Conservation (phyloP, 2,113 vertebrate species). For the Caranx ignobilis region DNA sequence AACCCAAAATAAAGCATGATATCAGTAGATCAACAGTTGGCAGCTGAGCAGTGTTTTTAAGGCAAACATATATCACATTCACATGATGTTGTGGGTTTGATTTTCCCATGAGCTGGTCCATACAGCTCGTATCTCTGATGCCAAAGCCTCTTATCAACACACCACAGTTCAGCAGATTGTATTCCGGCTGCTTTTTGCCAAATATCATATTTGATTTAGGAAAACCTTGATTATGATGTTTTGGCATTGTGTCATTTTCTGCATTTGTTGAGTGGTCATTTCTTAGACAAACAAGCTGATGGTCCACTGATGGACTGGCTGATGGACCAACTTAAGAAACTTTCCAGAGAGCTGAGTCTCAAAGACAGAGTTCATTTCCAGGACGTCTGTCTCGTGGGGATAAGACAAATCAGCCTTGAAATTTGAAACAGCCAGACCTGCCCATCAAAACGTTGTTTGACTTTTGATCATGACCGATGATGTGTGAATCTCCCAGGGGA, state of each 20-base stretch:
- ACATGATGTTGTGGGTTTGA: too few species aligned
- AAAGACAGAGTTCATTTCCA: constrained; percentile 59
- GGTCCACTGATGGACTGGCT: constrained; percentile 1
- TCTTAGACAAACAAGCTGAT: constrained; percentile 25
- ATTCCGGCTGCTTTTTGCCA: background rate
- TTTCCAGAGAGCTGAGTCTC: constrained; percentile 23
- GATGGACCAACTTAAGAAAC: constrained; percentile 1
- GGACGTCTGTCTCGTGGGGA: constrained; percentile 46
- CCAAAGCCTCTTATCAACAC: constrained; percentile 9
- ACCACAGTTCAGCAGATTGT: background rate
- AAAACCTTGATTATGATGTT: background rate
- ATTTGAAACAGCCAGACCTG: constrained; percentile 33
- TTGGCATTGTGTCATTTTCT: constrained; percentile 11
- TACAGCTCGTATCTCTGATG: background rate
- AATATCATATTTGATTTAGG: constrained; percentile 4
- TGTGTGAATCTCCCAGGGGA: constrained; percentile 8
- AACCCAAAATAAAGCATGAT: too few species aligned
- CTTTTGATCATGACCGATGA: constrained; percentile 22
- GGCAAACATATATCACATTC: too few species aligned
- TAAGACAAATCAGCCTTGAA: constrained; percentile 53
- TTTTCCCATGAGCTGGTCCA: too few species aligned
- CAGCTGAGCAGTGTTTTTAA: too few species aligned
- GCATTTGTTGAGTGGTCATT: constrained; percentile 21
- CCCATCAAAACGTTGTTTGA: constrained; percentile 29
- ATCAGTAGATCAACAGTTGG: too few species aligned